These are phyloP conservation scores for Syngnathus scovelli DNA, from an alignment of 2,113 vertebrate genomes.

Conservation along the genomic window DNA sequence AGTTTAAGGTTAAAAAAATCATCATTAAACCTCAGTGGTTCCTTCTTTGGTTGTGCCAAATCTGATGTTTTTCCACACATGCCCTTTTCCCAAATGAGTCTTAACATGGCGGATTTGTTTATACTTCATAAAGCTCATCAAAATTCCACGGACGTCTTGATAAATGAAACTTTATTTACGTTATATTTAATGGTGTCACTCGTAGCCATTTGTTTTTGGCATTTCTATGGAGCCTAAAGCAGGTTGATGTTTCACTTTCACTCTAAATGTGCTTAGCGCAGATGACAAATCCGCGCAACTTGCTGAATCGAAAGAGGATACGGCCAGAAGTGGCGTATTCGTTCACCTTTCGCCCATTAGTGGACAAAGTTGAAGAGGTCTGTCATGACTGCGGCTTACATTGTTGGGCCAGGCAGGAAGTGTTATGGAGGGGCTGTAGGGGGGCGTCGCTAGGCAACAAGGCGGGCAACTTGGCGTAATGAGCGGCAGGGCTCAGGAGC, in stretches of 20 bases:
- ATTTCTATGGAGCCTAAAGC: too few species aligned
- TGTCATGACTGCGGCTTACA: conserved; percentile 32
- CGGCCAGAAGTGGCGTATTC: not conserved
- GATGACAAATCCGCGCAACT: not conserved
- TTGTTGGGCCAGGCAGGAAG: conserved; percentile 51
- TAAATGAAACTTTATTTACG: too few species aligned
- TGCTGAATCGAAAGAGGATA: conserved; percentile 9
- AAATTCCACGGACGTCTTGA: conserved; percentile 45
- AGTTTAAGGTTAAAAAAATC: conserved; percentile 37
- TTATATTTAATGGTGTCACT: too few species aligned
- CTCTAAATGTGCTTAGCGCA: not conserved
- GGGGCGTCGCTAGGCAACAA: conserved; percentile 63
- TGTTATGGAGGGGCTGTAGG: conserved; percentile 56
- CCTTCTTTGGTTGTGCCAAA: conserved; percentile 46
- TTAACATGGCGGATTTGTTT: conserved; percentile 56
- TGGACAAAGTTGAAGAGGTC: conserved; percentile 33
- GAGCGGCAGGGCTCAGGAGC: conserved; percentile 64
- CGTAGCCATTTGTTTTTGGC: too few species aligned
- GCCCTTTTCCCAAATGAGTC: conserved; percentile 40
- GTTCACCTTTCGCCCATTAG: conserved; percentile 18
- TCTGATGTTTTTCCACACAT: conserved; percentile 62
- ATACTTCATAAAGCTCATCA: conserved; percentile 56
- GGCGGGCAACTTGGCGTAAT: conserved; percentile 68
- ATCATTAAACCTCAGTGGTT: conserved; percentile 50
- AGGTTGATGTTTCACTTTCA: not conserved